These are phyloP conservation scores for Netelia virgata DNA, from an alignment of 2,888 invertebrate genomes.

Conservation along the genomic window DNA sequence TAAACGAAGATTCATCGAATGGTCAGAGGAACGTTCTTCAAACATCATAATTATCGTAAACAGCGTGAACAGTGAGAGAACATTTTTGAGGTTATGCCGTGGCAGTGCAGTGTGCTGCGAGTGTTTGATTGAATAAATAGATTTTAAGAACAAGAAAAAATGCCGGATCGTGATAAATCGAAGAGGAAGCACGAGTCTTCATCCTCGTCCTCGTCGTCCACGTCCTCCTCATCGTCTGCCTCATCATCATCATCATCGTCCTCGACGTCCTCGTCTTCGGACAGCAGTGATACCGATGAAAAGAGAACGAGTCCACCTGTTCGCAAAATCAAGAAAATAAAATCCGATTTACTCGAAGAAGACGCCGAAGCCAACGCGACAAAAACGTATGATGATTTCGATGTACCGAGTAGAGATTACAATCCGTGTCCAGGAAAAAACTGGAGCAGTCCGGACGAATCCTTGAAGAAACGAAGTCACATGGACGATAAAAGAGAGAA, in stretches of 20 bases:
- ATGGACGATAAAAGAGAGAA: neutral
- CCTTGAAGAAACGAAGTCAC: neutral
- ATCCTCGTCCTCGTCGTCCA: constrained; percentile 48
- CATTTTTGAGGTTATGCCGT: constrained; percentile 51
- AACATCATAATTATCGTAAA: neutral
- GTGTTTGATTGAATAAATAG: constrained; percentile 21
- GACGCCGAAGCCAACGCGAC: constrained; percentile 22
- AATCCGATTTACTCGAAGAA: constrained; percentile 15
- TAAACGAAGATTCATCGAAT: neutral
- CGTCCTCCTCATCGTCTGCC: constrained; percentile 38
- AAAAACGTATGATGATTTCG: constrained; percentile 62
- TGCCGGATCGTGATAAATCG: constrained; percentile 33
- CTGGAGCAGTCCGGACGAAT: neutral
- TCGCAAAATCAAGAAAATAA: constrained; percentile 34
- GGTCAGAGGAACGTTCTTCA: neutral
- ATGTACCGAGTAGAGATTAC: constrained; percentile 62
- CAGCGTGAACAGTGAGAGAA: neutral
- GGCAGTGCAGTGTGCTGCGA: neutral
- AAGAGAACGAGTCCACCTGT: constrained; percentile 23
- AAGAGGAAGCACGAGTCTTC: constrained; percentile 56
- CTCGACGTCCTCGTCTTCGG: constrained; percentile 56
- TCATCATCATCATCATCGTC: constrained; percentile 52
- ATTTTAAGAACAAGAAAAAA: constrained; percentile 44
- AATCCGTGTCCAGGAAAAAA: constrained; percentile 57
- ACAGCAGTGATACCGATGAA: constrained; percentile 46